These are phyloP conservation scores for Balanococcus diminutus DNA, from an alignment of 2,888 invertebrate species.

Conservation along the genomic window DNA sequence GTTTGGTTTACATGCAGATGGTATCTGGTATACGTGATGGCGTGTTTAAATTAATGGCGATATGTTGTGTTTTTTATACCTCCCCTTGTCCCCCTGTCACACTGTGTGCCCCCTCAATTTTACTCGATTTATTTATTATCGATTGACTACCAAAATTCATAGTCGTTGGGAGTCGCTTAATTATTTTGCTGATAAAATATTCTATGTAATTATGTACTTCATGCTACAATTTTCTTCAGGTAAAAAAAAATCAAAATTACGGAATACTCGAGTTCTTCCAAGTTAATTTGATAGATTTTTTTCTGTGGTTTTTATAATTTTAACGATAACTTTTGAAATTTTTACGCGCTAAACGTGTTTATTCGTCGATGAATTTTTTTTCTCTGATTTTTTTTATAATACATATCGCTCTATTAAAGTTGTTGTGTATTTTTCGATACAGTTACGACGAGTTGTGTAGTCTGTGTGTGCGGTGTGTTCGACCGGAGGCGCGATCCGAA, in stretches of 20 bases:
- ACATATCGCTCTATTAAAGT: slow-evolving; percentile 13
- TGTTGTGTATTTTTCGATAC: background rate
- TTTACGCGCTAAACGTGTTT: background rate
- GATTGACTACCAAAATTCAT: background rate
- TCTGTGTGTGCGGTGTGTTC: background rate
- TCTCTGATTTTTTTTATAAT: background rate
- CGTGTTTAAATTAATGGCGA: background rate
- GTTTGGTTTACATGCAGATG: background rate
- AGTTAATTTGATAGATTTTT: background rate
- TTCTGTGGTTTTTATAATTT: background rate
- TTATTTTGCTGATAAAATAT: background rate
- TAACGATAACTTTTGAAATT: background rate
- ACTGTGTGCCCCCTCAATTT: background rate
- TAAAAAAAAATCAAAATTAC: background rate
- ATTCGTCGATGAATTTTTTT: background rate
- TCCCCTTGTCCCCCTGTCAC: background rate
- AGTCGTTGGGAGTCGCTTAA: background rate
- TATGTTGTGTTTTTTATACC: background rate
- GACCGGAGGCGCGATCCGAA: no score
- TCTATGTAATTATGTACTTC: background rate
- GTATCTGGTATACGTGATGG: background rate
- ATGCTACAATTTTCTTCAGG: background rate
- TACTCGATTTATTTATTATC: background rate
- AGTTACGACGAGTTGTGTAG: background rate
- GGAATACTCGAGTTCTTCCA: slow-evolving; percentile 30